phyloP scores from a whole-genome alignment of 2,797 vertebrate species.

The Micromesistius poutassou region DNA sequence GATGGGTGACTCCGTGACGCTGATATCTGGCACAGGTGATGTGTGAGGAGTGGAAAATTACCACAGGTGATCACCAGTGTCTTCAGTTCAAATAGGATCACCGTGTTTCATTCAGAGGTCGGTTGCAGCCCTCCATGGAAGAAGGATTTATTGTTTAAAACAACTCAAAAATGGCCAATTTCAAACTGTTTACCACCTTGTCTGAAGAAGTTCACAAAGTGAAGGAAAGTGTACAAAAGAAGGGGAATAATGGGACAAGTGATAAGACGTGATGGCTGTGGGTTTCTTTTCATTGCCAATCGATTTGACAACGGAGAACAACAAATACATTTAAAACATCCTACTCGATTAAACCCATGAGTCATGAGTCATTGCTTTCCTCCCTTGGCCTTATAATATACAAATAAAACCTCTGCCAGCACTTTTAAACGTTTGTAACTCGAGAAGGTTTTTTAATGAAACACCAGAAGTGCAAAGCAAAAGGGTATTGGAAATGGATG shows the following conservation, averaged over 20 bases:
- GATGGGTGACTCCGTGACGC: slow-evolving; percentile 19
- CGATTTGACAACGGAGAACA: not conserved
- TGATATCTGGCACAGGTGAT: not conserved
- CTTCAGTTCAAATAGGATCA: not conserved
- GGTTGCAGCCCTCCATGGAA: not conserved
- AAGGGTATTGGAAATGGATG: not conserved
- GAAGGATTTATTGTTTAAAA: too few relatives aligned
- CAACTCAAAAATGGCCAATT: not conserved
- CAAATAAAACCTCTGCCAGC: not conserved
- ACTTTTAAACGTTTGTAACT: not conserved
- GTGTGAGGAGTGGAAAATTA: not conserved
- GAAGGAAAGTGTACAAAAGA: not conserved
- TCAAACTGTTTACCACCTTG: not conserved
- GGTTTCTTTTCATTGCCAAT: not conserved
- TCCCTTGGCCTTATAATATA: not conserved
- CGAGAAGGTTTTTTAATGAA: not conserved
- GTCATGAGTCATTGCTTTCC: not conserved
- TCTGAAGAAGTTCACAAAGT: not conserved
- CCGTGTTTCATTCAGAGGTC: too few relatives aligned
- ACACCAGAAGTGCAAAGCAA: not conserved
- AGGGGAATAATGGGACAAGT: not conserved
- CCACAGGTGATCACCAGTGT: not conserved
- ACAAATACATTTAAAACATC: not conserved
- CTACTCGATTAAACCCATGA: not conserved
- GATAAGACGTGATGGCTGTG: not conserved